Conservation (phyloP, 2,888 invertebrate genomes). For the Glaucopsyche alexis region DNA sequence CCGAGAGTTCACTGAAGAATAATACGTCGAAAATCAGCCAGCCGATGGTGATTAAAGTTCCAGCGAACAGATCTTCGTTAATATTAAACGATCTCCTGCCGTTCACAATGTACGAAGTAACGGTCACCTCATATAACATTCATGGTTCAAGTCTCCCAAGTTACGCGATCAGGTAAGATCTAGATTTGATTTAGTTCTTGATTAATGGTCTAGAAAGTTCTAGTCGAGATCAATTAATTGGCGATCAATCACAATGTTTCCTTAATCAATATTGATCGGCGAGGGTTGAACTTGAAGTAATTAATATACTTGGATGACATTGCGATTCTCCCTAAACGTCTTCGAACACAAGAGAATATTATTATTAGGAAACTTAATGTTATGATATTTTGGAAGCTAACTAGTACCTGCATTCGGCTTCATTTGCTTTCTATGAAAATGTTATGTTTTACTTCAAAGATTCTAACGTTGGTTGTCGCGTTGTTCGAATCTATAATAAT, state of each 20-base stretch:
- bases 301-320: slow-evolving; percentile 11
- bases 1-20: slow-evolving; percentile 63
- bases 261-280: slow-evolving; percentile 27
- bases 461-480: too few relatives aligned
- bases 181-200: slow-evolving; percentile 17
- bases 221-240: background rate
- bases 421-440: background rate
- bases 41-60: slow-evolving; percentile 77
- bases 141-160: slow-evolving; percentile 89
- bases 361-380: background rate
- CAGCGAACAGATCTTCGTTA: slow-evolving; percentile 79
- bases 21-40: slow-evolving; percentile 48
- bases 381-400: background rate
- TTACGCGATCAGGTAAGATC: slow-evolving; percentile 80
- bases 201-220: background rate
- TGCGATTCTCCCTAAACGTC: background rate
- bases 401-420: background rate
- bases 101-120: slow-evolving; percentile 91
- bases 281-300: background rate
- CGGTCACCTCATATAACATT: slow-evolving; percentile 85
- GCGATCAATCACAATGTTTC: slow-evolving; percentile 19
- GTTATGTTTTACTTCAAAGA: too few relatives aligned
- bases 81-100: slow-evolving; percentile 83
- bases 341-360: background rate
- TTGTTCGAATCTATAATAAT: too few relatives aligned